Evolutionary conservation across 2,797 vertebrate species (phyloP).

Genomic region (Sparus aurata): DNA sequence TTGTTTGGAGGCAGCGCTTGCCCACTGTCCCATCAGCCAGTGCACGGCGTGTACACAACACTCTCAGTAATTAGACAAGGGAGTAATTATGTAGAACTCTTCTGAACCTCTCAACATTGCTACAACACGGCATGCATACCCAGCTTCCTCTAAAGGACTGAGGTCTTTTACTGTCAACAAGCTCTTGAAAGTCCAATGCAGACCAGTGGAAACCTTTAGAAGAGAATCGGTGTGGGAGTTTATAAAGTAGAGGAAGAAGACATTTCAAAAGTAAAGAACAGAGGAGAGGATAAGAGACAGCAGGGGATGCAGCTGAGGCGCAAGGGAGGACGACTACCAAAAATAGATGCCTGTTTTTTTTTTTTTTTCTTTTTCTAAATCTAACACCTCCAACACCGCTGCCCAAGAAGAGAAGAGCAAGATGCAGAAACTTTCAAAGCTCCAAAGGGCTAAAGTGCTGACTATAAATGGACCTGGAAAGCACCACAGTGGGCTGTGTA

Average conservation of each 20-base stretch:
- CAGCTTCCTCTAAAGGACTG: slow-evolving; percentile 66
- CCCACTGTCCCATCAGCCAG: slow-evolving; percentile 88
- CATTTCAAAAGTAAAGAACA: slow-evolving; percentile 70
- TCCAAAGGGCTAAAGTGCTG: slow-evolving; percentile 63
- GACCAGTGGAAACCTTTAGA: slow-evolving; percentile 58
- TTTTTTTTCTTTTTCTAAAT: slow-evolving; percentile 12
- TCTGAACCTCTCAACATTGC: slow-evolving; percentile 67
- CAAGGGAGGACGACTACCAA: slow-evolving; percentile 50
- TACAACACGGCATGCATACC: slow-evolving; percentile 56
- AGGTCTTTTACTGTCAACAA: slow-evolving; percentile 78
- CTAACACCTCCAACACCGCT: slow-evolving; percentile 42
- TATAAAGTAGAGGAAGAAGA: slow-evolving; percentile 56
- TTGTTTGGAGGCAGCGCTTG: slow-evolving; percentile 79
- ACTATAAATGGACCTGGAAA: slow-evolving; percentile 59
- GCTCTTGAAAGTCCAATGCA: slow-evolving; percentile 73
- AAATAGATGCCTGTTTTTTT: slow-evolving; percentile 54
- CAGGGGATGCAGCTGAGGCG: slow-evolving; percentile 51
- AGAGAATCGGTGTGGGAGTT: slow-evolving; percentile 61
- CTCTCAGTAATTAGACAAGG: slow-evolving; percentile 90
- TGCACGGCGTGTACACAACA: slow-evolving; percentile 86
- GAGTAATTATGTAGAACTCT: slow-evolving; percentile 86
- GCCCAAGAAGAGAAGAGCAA: slow-evolving; percentile 23
- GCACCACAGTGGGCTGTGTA: slow-evolving; percentile 38
- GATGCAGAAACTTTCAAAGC: slow-evolving; percentile 55
- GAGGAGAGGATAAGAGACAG: slow-evolving; percentile 58